A percentile compares a stretch with the other conserved stretches of the same genome.
Evolutionary conservation across 1,140 invertebrate species (phyloP).

Genomic region (Batillaria attramentaria): DNA sequence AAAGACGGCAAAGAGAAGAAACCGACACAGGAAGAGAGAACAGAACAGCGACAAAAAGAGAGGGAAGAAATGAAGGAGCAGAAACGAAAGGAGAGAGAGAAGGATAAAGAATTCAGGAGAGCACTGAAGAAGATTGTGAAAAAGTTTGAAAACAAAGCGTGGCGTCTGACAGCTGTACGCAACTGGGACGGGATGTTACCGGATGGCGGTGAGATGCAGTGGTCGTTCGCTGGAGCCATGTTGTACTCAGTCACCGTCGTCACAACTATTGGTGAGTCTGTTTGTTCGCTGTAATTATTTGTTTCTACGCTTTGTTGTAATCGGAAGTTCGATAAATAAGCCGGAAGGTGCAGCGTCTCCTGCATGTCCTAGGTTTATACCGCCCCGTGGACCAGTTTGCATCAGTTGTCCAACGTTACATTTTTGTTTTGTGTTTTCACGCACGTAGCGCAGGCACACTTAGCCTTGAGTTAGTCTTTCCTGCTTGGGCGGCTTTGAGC

Average conservation of each 20-base stretch:
- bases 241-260: constrained; percentile 88
- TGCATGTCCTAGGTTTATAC: no score
- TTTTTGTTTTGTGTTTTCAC: no score
- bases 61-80: not conserved
- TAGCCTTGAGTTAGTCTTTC: no score
- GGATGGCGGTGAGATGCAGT: constrained; percentile 76
- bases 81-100: not conserved
- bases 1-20: not conserved
- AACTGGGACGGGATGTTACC: constrained; percentile 77
- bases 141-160: constrained; percentile 79
- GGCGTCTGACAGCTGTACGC: constrained; percentile 74
- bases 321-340: no score
- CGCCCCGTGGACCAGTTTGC: no score
- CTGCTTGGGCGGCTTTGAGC: no score
- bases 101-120: constrained; percentile 17
- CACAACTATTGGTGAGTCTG: constrained; percentile 86
- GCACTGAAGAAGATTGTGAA: constrained; percentile 34
- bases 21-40: not conserved
- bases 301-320: no score
- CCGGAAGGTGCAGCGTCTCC: no score
- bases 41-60: not conserved
- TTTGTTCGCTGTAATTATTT: not conserved
- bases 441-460: no score
- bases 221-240: constrained; percentile 85
- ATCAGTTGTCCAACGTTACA: no score